phyloP scores from a whole-genome alignment of 92 coral and sea anemone species.

The Phenganax subtilis region DNA sequence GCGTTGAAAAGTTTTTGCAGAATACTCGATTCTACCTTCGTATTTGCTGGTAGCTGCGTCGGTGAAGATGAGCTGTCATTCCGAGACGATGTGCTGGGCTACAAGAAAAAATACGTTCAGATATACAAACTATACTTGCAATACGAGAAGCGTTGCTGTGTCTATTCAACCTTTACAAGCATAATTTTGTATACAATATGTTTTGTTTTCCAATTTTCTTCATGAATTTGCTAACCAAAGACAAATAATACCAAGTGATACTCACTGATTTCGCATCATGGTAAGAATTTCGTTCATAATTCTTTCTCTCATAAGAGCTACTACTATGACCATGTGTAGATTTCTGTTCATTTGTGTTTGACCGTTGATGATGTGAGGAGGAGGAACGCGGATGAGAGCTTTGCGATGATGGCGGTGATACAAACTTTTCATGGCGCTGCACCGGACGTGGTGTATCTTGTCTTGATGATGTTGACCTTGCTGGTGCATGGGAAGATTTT shows the following conservation, averaged over 20 bases:
- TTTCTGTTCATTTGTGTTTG: neutral
- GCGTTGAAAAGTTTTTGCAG: slow-evolving; percentile 12
- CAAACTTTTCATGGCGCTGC: slow-evolving; percentile 1
- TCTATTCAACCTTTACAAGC: neutral
- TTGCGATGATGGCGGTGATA: neutral
- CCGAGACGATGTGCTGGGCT: slow-evolving; percentile 2
- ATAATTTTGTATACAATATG: neutral
- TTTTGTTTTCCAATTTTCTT: too few species aligned
- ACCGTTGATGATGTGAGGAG: neutral
- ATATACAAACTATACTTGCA: neutral
- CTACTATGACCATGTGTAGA: neutral
- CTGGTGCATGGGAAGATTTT: neutral
- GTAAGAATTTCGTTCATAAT: slow-evolving; percentile 10
- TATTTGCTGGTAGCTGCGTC: slow-evolving; percentile 18
- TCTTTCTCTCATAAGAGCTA: slow-evolving; percentile 21
- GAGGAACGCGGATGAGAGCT: neutral
- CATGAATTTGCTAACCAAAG: too few species aligned
- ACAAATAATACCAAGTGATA: neutral
- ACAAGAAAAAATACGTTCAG: neutral
- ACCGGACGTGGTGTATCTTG: neutral
- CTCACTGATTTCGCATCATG: slow-evolving; percentile 18
- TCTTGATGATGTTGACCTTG: neutral
- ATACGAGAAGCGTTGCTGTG: neutral
- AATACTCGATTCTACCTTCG: neutral
- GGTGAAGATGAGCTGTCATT: neutral